Evolutionary conservation across 2,888 invertebrate genomes (phyloP).

Genomic region (Phlogophora meticulosa): DNA sequence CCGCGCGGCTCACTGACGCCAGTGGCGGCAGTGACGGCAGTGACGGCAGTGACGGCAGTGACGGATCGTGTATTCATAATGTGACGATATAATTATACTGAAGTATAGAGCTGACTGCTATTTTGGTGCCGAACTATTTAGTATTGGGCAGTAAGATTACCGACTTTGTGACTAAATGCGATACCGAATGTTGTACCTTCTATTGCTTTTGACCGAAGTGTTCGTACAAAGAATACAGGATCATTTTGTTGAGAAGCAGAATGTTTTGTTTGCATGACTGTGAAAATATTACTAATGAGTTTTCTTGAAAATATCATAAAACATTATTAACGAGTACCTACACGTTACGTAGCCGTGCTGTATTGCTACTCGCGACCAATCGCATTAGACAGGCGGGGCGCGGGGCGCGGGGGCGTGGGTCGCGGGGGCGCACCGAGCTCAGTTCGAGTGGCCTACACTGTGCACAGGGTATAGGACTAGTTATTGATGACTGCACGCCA

Average conservation of each 20-base stretch:
- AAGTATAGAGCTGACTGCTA: slow-evolving; percentile 2
- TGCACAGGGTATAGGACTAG: no score
- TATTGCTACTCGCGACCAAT: slow-evolving; percentile 11
- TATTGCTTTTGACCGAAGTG: no score
- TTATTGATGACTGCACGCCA: no score
- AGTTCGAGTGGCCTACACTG: no score
- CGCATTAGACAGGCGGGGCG: not conserved
- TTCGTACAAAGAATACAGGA: not conserved
- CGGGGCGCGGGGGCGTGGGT: not conserved
- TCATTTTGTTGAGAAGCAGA: not conserved
- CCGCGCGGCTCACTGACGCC: not conserved
- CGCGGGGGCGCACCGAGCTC: no score
- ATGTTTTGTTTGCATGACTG: not conserved
- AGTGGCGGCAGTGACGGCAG: no score
- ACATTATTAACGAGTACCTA: not conserved
- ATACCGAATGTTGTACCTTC: not conserved
- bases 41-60: no score
- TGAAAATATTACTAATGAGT: not conserved
- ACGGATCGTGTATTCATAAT: not conserved
- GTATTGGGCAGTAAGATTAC: not conserved
- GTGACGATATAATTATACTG: not conserved
- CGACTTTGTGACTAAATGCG: not conserved
- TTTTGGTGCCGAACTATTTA: not conserved
- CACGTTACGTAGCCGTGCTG: not conserved
- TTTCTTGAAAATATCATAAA: slow-evolving; percentile 9